Evolutionary conservation across 30 jellyfish, hydroid and myxozoan species (phyloP), one percentile per base, ranked within the genome.

Genomic region (Hydractinia symbiolongicarpus): DNA sequence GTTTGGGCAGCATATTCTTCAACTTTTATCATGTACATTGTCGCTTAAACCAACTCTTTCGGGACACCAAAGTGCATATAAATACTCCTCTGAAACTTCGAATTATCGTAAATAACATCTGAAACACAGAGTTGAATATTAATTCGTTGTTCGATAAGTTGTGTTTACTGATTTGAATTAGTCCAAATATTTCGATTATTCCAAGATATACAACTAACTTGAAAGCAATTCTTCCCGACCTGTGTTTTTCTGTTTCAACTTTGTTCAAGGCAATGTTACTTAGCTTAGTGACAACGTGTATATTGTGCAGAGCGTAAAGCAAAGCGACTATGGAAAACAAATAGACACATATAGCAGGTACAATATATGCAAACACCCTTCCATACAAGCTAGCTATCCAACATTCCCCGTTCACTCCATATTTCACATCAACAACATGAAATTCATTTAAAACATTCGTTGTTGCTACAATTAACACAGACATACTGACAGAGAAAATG

Each of bases 201-300:
- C 74, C 74, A 44, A 64, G 17, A 64, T 64, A 64, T n/a, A 64
- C 52, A 64, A 64, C 74, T n/a, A 64, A 51, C 40, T 64, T 64
- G 8, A 64, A 51, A n/a, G 74, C 74, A 51, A 64, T 64, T 64
- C 52, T 13, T 64, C 40, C 40, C 0, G 74, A n/a, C 52, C 74
- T 64, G 74, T 64, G 40, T n/a, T 51, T 44, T n/a, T 64, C 74
- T 6, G 19, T 5, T 30, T 30, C 44, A 30, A 30, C 44, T 7
- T 51, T 44, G 16, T 64, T 64, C 74, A 64, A n/a, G 7, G 74
- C 74, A 64, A 44, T 64, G 19, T 13, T 44, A 64, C 74, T 64
- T 51, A 51, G 5, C 40, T 64, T 7, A 44, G 19, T 64, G 7
- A 64, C 74, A 6, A n/a, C 52, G 19, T 51, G 19, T 51, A 64